Evolutionary conservation across 2,797 vertebrate species (phyloP).

Genomic region (Epinephelus coioides): DNA sequence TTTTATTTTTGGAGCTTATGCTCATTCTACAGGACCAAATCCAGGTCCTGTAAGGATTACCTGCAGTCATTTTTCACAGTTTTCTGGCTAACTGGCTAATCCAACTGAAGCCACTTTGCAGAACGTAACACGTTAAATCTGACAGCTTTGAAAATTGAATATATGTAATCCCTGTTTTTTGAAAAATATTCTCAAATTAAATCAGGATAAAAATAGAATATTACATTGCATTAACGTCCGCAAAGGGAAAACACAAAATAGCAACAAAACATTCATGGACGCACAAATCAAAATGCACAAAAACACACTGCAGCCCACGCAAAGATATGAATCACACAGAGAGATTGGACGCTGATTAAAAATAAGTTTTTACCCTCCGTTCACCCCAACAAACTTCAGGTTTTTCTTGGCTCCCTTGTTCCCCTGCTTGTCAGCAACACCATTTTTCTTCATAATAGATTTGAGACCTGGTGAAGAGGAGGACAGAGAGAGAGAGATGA

Average conservation of each 20-base stretch:
- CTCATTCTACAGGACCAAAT: not conserved
- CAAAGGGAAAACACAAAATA: not conserved
- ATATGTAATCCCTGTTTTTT: slow-evolving; percentile 23
- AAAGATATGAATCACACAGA: slow-evolving; percentile 37
- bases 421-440: slow-evolving; percentile 90
- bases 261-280: not conserved
- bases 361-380: slow-evolving; percentile 95
- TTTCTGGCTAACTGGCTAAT: slow-evolving; percentile 26
- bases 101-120: slow-evolving; percentile 7
- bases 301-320: slow-evolving; percentile 26
- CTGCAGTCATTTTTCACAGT: slow-evolving; percentile 10
- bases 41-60: not conserved
- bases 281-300: slow-evolving; percentile 9
- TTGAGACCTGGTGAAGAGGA: slow-evolving; percentile 92
- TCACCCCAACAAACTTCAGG: slow-evolving; percentile 99
- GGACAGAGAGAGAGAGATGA: slow-evolving; percentile 72
- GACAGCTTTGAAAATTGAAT: slow-evolving; percentile 2
- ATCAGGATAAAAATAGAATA: slow-evolving; percentile 13
- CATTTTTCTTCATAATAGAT: slow-evolving; percentile 99
- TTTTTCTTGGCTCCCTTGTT: slow-evolving; percentile 97
- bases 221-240: not conserved
- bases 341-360: slow-evolving; percentile 51
- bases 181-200: not conserved
- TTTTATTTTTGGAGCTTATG: too few relatives aligned
- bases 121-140: slow-evolving; percentile 7